A percentile compares a stretch with the other conserved stretches of the same genome.
Evolutionary conservation across 2,888 invertebrate species (phyloP).

Genomic region (Pharmacophagus antenor): DNA sequence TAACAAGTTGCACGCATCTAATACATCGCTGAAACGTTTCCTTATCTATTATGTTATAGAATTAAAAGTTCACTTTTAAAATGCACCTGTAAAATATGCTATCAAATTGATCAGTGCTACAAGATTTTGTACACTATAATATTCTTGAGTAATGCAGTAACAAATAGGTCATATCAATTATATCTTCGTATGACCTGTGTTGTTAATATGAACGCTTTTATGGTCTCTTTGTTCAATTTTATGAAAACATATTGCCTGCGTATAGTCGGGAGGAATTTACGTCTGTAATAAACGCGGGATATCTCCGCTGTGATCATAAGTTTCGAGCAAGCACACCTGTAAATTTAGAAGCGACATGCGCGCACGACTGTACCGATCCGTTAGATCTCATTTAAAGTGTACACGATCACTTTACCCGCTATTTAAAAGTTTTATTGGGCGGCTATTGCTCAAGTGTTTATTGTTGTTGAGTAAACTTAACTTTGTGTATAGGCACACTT

Average conservation of each 20-base stretch:
- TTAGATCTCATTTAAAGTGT: conserved; percentile 21
- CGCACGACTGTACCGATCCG: conserved; percentile 22
- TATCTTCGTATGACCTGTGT: too few species aligned
- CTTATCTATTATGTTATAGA: too few species aligned
- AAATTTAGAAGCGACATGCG: conserved; percentile 28
- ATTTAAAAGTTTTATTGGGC: conserved; percentile 22
- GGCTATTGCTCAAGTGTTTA: conserved; percentile 29
- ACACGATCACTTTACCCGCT: conserved; percentile 26
- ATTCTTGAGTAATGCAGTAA: too few species aligned
- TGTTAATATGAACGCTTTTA: background rate
- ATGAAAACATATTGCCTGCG: background rate
- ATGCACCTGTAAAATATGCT: too few species aligned
- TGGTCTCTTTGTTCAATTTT: background rate
- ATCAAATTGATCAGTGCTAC: too few species aligned
- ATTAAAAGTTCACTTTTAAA: too few species aligned
- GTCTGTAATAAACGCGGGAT: conserved; percentile 23
- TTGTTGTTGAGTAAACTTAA: conserved; percentile 1
- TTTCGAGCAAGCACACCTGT: conserved; percentile 28
- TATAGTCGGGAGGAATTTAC: background rate
- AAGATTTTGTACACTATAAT: too few species aligned
- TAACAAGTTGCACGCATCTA: too few species aligned
- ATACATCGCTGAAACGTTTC: too few species aligned
- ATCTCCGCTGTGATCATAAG: conserved; percentile 17
- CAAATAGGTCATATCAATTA: too few species aligned
- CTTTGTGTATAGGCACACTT: background rate